phyloP scores from a whole-genome alignment of 2,888 invertebrate genomes.

The Polyommatus iphigenia region DNA sequence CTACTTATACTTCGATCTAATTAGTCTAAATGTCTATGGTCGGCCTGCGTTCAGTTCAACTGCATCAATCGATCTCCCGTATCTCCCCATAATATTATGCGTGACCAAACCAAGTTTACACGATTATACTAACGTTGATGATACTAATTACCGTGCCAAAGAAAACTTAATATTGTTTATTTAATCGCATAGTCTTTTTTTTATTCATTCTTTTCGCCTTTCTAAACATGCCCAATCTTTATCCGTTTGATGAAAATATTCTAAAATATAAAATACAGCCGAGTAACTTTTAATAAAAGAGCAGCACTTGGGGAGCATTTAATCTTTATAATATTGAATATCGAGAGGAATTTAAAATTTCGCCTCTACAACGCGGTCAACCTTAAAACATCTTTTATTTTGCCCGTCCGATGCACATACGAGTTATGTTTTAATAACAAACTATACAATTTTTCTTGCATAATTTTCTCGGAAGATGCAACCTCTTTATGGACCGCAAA shows the following conservation, averaged over 20 bases:
- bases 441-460: not conserved
- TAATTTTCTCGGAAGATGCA: slow-evolving; percentile 7
- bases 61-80: no score
- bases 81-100: no score
- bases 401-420: not conserved
- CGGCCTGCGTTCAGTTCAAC: no score
- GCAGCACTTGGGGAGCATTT: slow-evolving; percentile 5
- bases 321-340: slow-evolving; percentile 26
- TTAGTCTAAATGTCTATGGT: no score
- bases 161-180: not conserved
- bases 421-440: not conserved
- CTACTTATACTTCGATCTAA: no score
- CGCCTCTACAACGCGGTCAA: not conserved
- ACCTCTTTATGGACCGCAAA: not conserved
- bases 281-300: slow-evolving; percentile 12
- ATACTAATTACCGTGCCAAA: not conserved
- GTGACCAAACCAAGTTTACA: no score
- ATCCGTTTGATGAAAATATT: slow-evolving; percentile 1
- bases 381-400: not conserved
- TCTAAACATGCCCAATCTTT: not conserved
- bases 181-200: not conserved
- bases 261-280: not conserved
- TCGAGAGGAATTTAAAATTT: slow-evolving; percentile 19
- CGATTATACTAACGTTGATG: no score
- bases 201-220: not conserved